Base-by-base conservation (phyloP, 2,888 invertebrate species). In the Macaria liturata region DNA sequence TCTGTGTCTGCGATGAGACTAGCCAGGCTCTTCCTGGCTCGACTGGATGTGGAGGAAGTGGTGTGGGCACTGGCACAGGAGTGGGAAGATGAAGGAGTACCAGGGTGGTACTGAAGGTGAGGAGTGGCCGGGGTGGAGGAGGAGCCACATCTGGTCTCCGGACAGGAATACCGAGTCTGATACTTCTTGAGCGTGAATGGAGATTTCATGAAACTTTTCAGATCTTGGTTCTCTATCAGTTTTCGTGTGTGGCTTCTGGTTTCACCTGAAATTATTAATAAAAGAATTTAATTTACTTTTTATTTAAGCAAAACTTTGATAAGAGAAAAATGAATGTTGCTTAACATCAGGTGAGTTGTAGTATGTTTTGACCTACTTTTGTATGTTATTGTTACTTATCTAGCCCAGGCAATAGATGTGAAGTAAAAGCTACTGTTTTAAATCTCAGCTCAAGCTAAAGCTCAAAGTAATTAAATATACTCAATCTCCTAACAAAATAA, bases 111-210 rank as follows among this genome's bases (percentile, higher is more conserved):
- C 59, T 83, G 85, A 20, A 91, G 62, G 56, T 85, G 91, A 0
- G 90, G 91, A 3, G 91, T 91, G 4, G 71, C 89, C 0, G 90
- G 91, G 0, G 85, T 91, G 0, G 91, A 91, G 4, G 78, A 47
- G 0, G 88, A 89, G 4, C 86, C 83, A 0, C 80, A 83, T 79
- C 75, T 85, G 61, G 74, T 51, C 4, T 86, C 87, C 0, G 82
- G 74, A 42, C 80, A 79, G 0, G 83, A 80, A 57, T 85, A 83
- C 37, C 84, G 73, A 1, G 85, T 86, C 61, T 88, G 89, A 67
- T 88, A 91, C 67, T 91, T 91, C 42, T 84, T 88, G n/a, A 92
- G 71, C 9, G 90, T 90, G 56, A 91, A 89, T 0, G 92, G 91
- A 2, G 92, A 91, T 60, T 90, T 91, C 34, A 92, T 88, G 53